Evolutionary conservation across 2,113 vertebrate species (phyloP).

Genomic region (Elephantulus edwardii): DNA sequence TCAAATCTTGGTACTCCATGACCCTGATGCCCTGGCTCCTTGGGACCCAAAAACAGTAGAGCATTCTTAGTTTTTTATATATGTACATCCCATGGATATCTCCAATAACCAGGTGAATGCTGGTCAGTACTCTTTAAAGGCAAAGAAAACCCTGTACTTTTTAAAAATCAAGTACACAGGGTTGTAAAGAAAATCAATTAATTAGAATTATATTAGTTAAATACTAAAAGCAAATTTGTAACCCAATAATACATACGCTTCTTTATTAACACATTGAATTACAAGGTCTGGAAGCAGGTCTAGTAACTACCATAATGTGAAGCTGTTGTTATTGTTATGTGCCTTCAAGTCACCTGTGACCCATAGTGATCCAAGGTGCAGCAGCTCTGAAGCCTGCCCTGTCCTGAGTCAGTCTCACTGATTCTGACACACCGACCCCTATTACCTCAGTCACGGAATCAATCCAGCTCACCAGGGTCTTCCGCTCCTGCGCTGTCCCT

Average conservation of each 20-base stretch:
- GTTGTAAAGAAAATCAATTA: conserved; percentile 21
- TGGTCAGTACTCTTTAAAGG: neutral
- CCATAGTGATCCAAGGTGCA: too few species aligned
- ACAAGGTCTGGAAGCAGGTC: neutral
- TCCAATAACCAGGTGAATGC: neutral
- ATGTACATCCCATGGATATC: neutral
- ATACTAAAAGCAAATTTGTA: neutral
- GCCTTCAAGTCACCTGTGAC: too few species aligned
- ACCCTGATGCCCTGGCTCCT: neutral
- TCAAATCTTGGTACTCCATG: neutral
- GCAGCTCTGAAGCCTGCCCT: too few species aligned
- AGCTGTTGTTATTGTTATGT: too few species aligned
- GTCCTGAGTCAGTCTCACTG: too few species aligned
- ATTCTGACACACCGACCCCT: too few species aligned
- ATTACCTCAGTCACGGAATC: too few species aligned
- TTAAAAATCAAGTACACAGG: neutral
- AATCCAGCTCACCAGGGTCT: too few species aligned
- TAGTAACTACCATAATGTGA: conserved; percentile 16
- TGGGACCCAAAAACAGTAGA: neutral
- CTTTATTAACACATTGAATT: conserved; percentile 28
- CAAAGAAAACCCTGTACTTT: too few species aligned
- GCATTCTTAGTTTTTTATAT: neutral
- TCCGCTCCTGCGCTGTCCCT: too few species aligned
- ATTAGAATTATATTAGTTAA: conserved; percentile 8
- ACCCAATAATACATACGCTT: neutral